Evolutionary conservation across 2,888 invertebrate genomes (phyloP).

Genomic region (Tenthredo notha): DNA sequence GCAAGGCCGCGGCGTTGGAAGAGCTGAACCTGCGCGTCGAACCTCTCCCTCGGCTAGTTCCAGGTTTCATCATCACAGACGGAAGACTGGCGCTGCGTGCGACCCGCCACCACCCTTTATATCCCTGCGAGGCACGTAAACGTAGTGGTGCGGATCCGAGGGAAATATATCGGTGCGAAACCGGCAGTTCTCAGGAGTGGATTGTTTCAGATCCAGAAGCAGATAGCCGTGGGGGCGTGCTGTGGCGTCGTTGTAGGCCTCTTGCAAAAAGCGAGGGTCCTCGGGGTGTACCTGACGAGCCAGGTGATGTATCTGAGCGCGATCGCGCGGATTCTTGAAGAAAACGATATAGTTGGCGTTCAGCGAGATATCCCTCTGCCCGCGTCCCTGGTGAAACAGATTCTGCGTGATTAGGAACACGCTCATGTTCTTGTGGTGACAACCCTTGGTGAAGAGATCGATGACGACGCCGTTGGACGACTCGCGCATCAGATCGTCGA

Average conservation of each 20-base stretch:
- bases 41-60: background rate
- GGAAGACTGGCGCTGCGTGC: conserved; percentile 27
- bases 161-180: conserved; percentile 54
- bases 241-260: conserved; percentile 59
- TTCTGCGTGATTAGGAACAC: conserved; percentile 54
- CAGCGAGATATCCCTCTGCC: background rate
- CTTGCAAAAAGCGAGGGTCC: conserved; percentile 48
- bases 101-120: background rate
- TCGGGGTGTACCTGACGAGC: conserved; percentile 27
- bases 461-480: too few species aligned
- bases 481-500: background rate
- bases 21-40: background rate
- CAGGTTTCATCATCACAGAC: conserved; percentile 37
- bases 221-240: conserved; percentile 58
- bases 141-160: conserved; percentile 11
- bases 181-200: conserved; percentile 55
- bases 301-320: conserved; percentile 30
- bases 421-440: conserved; percentile 52
- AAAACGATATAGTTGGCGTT: conserved; percentile 50
- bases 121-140: conserved; percentile 30
- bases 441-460: conserved; percentile 52
- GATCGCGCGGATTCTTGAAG: conserved; percentile 49
- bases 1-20: background rate
- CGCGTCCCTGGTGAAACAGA: conserved; percentile 50
- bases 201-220: conserved; percentile 58